Conservation (phyloP, 37 sponge, comb jelly and placozoan species). For the Spongilla lacustris region DNA sequence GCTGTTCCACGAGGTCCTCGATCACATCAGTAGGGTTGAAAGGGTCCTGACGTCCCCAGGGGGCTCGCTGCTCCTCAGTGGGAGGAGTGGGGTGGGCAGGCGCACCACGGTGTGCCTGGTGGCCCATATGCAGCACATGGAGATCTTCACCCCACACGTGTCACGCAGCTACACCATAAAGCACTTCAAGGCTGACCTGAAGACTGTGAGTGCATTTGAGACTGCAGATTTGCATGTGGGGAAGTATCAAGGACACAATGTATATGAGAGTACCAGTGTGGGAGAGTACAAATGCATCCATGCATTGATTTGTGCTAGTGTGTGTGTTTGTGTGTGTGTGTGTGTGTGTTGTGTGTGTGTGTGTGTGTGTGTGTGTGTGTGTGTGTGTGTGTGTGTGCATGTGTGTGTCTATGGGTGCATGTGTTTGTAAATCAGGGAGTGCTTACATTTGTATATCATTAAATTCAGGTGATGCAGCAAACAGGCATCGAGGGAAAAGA, state of each 20-base stretch:
- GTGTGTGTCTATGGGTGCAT: background rate
- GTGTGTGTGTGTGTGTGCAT: background rate
- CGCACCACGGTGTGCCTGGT: slow-evolving; percentile 83
- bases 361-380: background rate
- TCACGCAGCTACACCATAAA: slow-evolving; percentile 85
- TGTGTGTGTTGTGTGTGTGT: background rate
- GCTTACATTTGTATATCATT: no score
- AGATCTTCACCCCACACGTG: slow-evolving; percentile 83
- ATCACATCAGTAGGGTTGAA: slow-evolving; percentile 82
- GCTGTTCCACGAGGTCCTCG: slow-evolving; percentile 90
- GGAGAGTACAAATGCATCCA: background rate
- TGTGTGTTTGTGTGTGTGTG: background rate
- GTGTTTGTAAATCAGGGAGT: background rate
- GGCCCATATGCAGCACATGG: slow-evolving; percentile 82
- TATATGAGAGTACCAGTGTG: no score
- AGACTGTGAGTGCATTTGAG: slow-evolving; percentile 50
- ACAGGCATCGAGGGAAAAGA: slow-evolving; percentile 88
- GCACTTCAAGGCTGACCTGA: slow-evolving; percentile 91
- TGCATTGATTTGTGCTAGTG: background rate
- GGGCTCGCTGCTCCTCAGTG: slow-evolving; percentile 92
- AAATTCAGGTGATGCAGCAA: slow-evolving; percentile 72
- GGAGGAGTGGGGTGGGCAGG: slow-evolving; percentile 95
- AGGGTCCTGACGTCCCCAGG: slow-evolving; percentile 91
- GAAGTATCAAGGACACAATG: no score
- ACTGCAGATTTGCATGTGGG: background rate